These are phyloP conservation scores for Diorhabda sublineata DNA, from an alignment of 1,140 invertebrate genomes.

Conservation along the genomic window DNA sequence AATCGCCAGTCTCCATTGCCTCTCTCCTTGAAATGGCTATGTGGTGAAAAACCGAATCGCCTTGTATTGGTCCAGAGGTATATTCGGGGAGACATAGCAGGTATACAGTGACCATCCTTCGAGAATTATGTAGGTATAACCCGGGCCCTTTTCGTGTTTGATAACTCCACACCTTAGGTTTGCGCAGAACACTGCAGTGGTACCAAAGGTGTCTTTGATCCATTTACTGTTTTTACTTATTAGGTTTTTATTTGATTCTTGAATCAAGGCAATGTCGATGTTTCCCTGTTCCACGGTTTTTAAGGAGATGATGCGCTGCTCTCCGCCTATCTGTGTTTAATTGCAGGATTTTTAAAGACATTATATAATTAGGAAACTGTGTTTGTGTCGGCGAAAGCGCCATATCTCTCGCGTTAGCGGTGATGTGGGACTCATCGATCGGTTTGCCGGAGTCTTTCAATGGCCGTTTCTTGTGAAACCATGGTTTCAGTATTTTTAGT, in stretches of 20 bases:
- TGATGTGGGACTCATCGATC: too few relatives aligned
- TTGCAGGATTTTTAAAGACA: conserved; percentile 6
- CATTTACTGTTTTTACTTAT: background rate
- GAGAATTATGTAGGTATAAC: conserved; percentile 1
- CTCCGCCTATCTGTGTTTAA: conserved; percentile 5
- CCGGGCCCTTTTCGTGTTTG: too few relatives aligned
- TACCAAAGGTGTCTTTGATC: too few relatives aligned
- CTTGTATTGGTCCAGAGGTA: conserved; percentile 2
- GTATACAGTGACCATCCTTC: background rate
- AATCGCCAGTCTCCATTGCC: background rate
- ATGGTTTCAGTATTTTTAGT: too few relatives aligned
- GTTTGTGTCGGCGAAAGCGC: too few relatives aligned
- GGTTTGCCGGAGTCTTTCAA: too few relatives aligned
- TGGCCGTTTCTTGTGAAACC: too few relatives aligned
- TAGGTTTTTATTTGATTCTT: background rate
- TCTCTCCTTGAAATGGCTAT: background rate
- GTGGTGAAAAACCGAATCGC: background rate
- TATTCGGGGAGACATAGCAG: conserved; percentile 8
- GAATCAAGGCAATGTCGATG: conserved; percentile 3
- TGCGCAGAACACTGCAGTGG: too few relatives aligned
- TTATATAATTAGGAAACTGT: background rate
- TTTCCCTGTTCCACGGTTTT: background rate
- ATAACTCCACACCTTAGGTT: too few relatives aligned
- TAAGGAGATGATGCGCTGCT: background rate
- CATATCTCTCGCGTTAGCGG: too few relatives aligned